Base-by-base conservation (phyloP, 2,797 vertebrate genomes). In the Melanogrammus aeglefinus region DNA sequence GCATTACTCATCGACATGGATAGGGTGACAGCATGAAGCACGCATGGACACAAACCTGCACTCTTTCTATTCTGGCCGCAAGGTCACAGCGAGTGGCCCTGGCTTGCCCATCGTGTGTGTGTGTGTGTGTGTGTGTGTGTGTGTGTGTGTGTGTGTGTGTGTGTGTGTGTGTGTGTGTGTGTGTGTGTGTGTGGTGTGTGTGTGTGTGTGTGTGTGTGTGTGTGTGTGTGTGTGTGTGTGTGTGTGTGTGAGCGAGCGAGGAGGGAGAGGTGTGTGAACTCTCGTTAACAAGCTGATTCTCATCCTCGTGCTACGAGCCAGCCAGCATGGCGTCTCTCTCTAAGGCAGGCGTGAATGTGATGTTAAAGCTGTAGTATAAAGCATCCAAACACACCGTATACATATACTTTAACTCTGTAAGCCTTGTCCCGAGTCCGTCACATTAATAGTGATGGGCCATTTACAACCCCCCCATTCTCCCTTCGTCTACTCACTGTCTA, bases 1-100 rank as follows among this genome's bases (percentile, higher is more conserved):
- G 87, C 85, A 88, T 91, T 91, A 91, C 90, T 90, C 85, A 92
- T 91, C 87, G 85, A 89, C 85, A 87, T 82, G 83, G 86, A 39
- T 39, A 27, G 83, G 87, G 84, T 80, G 77, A 76, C 73, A 35
- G 47, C 83, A 78, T 36, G 35, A 86, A 87, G 88, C 86, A 88
- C 75, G 74, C 80, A 21, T 72, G 31, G 72, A 35, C 47, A 36
- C 16, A 70, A 44, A 12, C 75, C 35, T 35, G 63, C 13, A 3
- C 80, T 77, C 27, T 51, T 79, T 81, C 79, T 57, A 24, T 41
- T 79, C 73, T 75, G 82, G 79, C 80, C 76, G 76, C 87, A 91
- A 89, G 85, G 88, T 91, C 89, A 88, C 78, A 44, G 13, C 76
- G 39, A 44, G 72, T 83, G 76, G 76, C 66, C 8, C 77, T 35